A percentile compares a stretch with the other conserved stretches of the same genome.
These are phyloP conservation scores for Mesoclemmys tuberculata DNA, from an alignment of 2,113 vertebrate species.

Conservation along the genomic window DNA sequence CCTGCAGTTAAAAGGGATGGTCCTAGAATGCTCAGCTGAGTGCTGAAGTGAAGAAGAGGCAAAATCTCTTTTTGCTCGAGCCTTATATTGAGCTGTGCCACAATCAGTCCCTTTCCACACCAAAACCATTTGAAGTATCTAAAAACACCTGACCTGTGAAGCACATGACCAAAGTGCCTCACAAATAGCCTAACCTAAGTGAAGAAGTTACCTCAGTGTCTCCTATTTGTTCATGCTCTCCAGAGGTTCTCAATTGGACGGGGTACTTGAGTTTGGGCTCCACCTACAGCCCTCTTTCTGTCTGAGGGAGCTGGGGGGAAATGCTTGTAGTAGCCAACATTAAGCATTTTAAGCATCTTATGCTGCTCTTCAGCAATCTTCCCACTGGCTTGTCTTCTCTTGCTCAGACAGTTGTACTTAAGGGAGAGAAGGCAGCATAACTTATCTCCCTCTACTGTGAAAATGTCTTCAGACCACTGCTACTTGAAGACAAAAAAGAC, in stretches of 20 bases:
- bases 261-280: neutral
- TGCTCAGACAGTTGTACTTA: neutral
- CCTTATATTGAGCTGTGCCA: neutral
- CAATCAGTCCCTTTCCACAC: neutral
- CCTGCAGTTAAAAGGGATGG: neutral
- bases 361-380: neutral
- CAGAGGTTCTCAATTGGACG: neutral
- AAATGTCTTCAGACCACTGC: neutral
- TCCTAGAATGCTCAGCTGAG: neutral
- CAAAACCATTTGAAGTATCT: neutral
- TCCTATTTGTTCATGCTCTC: neutral
- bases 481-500: neutral
- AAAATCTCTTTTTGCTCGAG: neutral
- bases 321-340: neutral
- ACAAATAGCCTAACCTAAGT: neutral
- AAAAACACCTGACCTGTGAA: neutral
- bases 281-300: neutral
- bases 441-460: neutral
- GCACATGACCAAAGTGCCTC: neutral
- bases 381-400: neutral
- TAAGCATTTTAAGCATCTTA: neutral
- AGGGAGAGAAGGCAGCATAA: neutral
- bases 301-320: neutral
- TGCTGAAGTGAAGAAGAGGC: neutral
- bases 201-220: neutral